A percentile compares a stretch with the other conserved stretches of the same genome.
phyloP scores from a whole-genome alignment of 2,888 invertebrate genomes.

The Drosophila eohydei region DNA sequence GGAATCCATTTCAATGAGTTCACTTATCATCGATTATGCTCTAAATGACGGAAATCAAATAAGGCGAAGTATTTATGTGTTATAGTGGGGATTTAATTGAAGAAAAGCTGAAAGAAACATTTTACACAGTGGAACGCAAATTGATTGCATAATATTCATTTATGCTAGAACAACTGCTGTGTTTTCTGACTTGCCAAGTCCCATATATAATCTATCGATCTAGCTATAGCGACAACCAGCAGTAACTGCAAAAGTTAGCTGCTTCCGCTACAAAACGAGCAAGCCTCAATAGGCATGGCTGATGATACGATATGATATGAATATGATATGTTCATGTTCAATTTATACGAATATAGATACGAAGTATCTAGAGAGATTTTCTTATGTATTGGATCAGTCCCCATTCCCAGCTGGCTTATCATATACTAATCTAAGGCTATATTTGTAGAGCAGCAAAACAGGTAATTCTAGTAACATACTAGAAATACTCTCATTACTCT shows the following conservation, averaged over 20 bases:
- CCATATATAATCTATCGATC: not conserved
- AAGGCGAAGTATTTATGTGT: not conserved
- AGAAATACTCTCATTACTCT: too few species aligned
- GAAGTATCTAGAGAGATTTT: too few species aligned
- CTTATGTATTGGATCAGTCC: too few species aligned
- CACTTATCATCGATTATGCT: not conserved
- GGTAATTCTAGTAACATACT: too few species aligned
- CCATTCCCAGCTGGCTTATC: too few species aligned
- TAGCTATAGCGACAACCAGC: not conserved
- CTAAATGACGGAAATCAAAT: not conserved
- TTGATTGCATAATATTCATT: not conserved
- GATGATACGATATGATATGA: too few species aligned
- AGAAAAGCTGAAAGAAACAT: not conserved
- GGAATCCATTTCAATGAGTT: not conserved
- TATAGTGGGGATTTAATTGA: not conserved
- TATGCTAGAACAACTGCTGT: not conserved
- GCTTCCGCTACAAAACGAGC: not conserved
- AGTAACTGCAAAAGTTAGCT: not conserved
- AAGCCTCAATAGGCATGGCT: not conserved
- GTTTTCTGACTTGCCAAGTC: not conserved
- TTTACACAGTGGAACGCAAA: not conserved
- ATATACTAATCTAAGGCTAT: too few species aligned
- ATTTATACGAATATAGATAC: not conserved
- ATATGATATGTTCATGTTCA: not conserved
- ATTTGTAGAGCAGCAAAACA: too few species aligned